Conservation (phyloP, 2,797 vertebrate genomes). For the Parambassis ranga region DNA sequence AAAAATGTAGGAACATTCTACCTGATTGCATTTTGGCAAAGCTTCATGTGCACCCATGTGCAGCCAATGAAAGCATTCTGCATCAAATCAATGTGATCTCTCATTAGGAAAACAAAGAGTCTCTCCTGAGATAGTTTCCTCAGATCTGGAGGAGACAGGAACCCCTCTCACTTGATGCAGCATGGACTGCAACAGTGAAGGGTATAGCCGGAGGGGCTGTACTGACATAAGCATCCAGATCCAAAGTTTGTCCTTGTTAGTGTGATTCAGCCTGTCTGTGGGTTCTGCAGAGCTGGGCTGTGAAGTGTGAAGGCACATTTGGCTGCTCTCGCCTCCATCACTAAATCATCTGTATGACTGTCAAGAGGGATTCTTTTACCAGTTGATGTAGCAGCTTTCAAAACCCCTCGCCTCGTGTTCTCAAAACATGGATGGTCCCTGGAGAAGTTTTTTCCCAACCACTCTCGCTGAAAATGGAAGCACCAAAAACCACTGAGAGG, state of each 20-base stretch:
- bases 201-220: conserved; percentile 11
- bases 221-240: conserved; percentile 39
- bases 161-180: background rate
- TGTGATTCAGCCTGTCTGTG: conserved; percentile 51
- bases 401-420: background rate
- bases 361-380: background rate
- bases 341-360: conserved; percentile 38
- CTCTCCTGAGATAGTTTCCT: conserved; percentile 1
- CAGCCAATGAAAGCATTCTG: no score
- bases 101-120: background rate
- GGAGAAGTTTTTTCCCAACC: background rate
- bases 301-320: conserved; percentile 44
- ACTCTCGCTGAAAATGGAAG: background rate
- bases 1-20: no score
- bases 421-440: background rate
- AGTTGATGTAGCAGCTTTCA: background rate
- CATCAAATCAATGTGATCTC: no score
- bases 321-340: conserved; percentile 35
- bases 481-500: background rate
- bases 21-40: no score
- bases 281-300: conserved; percentile 31
- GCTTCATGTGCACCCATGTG: no score
- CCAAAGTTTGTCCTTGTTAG: conserved; percentile 54
- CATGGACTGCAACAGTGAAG: conserved; percentile 7
- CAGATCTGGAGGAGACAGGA: conserved; percentile 3